phyloP scores from a whole-genome alignment of 2,113 vertebrate species.

The Apistogramma diplotaenia region DNA sequence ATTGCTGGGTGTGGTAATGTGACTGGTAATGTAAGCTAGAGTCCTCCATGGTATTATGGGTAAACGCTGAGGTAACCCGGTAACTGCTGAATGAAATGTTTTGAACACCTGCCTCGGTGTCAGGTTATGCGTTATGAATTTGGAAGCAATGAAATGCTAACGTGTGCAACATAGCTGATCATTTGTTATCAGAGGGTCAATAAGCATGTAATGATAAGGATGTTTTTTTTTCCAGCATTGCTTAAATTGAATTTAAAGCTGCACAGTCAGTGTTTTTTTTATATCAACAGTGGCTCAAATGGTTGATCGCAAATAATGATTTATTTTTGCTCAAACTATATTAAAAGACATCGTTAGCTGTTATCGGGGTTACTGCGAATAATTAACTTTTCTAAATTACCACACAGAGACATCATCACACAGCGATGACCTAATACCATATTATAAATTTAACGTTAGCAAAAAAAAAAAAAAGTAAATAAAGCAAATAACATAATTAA shows the following conservation, averaged over 20 bases:
- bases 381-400: no score
- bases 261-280: neutral
- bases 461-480: no score
- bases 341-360: no score
- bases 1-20: conserved; percentile 67
- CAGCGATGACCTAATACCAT: no score
- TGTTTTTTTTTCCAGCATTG: neutral
- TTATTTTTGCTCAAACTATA: no score
- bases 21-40: conserved; percentile 53
- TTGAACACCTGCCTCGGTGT: neutral
- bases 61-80: neutral
- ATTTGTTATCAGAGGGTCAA: neutral
- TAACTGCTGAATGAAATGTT: conserved; percentile 1
- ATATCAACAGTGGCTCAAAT: neutral
- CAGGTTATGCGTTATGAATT: neutral
- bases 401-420: no score
- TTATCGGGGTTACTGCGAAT: no score
- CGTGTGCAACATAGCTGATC: neutral
- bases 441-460: no score
- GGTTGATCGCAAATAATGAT: neutral
- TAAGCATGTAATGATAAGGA: neutral
- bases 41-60: conserved; percentile 34
- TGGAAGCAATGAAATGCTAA: neutral
- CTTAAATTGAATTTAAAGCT: neutral
- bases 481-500: no score